A percentile compares a stretch with the other conserved stretches of the same genome.
Evolutionary conservation across 2,888 invertebrate species (phyloP).

Genomic region (Eupithecia exiguata): DNA sequence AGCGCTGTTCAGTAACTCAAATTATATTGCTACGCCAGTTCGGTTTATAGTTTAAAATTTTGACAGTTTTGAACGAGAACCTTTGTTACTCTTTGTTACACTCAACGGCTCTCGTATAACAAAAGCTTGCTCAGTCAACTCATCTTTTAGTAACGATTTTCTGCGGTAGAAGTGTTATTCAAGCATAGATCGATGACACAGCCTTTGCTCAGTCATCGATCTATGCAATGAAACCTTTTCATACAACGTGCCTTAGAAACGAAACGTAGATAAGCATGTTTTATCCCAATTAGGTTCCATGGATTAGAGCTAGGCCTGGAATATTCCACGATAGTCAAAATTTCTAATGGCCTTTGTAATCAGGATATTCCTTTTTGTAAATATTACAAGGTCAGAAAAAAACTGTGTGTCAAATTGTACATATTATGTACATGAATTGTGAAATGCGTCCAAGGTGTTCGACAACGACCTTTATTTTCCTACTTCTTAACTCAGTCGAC

Average conservation of each 20-base stretch:
- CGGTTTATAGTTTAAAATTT: not conserved
- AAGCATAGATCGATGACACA: no score
- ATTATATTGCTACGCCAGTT: not conserved
- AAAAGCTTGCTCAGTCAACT: no score
- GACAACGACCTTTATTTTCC: not conserved
- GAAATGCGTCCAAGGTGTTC: not conserved
- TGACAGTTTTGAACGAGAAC: not conserved
- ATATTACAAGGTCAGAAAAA: not conserved
- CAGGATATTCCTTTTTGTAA: no score
- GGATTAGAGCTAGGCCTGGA: not conserved
- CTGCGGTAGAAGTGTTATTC: no score
- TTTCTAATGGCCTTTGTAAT: not conserved
- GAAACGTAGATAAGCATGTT: not conserved
- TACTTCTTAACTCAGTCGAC: not conserved
- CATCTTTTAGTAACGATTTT: no score
- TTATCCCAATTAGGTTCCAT: not conserved
- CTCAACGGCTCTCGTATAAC: not conserved
- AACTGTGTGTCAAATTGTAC: not conserved
- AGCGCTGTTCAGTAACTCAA: not conserved
- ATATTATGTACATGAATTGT: not conserved
- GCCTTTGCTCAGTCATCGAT: no score
- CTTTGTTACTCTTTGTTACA: not conserved
- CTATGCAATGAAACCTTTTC: no score
- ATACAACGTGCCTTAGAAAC: no score
- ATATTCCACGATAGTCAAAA: not conserved